Base-by-base conservation (phyloP, 1,140 invertebrate genomes). In the Ceratosolen solmsi region DNA sequence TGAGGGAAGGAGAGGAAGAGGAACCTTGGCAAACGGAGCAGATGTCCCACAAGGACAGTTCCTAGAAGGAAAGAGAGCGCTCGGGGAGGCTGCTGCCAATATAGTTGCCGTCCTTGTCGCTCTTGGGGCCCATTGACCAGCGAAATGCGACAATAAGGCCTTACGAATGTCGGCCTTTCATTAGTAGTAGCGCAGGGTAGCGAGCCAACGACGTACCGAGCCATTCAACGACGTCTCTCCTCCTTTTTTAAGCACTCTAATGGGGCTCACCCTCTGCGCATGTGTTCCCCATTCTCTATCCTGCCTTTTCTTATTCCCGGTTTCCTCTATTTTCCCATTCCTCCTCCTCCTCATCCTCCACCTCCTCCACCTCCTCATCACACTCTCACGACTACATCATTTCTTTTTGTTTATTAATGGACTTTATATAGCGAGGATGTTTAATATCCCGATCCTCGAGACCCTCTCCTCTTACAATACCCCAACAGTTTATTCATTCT, bases 21-120 rank as follows among this genome's bases (percentile, higher is more conserved):
- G 36, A 71, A 49, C 70, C 63, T 27, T 30, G 76, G 68, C 30
- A n/a, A 68, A 20, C 58, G 63, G 76, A 79, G 77, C 77, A 79
- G 77, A 70, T 79, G 77, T 79, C 30, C 51, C 65, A 30, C 77
- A 79, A 79, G 77, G 77, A 71, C 77, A 79, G 63, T 70, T 79
- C 77, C 63, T 79, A 56, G 63, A 79, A 79, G 65, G 65, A 79
- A 36, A 25, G 60, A 25, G 60, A 41, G 4, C 25, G 73, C 54
- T 11, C n/a, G 73, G 33, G 54, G 73, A 46, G 38, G 56, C 74
- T 72, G n/a, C 73, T 74, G 46, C 63, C 60, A 49, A 46, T 72
- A 49, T 20, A 27, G 54, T 54, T 20, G 11, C 60, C 2, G 38
- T 30, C 60, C 22, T 25, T 54, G 15, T 78, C n/a, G 20, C 75